These are phyloP conservation scores for Mallateleia sp. DNA, from an alignment of 2,888 invertebrate genomes.

Conservation along the genomic window DNA sequence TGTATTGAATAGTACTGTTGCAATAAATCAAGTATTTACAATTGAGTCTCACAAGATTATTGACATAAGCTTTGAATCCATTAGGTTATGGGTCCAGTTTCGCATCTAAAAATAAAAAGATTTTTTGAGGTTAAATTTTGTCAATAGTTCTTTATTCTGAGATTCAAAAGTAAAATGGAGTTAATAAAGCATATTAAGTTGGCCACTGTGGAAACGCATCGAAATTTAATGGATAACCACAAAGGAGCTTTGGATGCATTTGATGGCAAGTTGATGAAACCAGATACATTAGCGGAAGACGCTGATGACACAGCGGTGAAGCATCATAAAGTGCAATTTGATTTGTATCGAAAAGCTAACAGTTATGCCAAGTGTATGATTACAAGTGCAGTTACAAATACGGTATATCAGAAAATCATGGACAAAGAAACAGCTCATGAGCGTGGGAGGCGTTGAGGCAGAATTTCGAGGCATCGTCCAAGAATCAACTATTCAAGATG, in stretches of 20 bases:
- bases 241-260: conserved; percentile 83
- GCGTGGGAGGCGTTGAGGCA: conserved; percentile 83
- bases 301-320: conserved; percentile 71
- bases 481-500: conserved; percentile 83
- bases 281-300: conserved; percentile 64
- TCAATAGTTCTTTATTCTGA: conserved; percentile 1
- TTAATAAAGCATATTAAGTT: conserved; percentile 81
- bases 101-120: neutral
- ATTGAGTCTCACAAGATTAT: neutral
- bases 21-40: neutral
- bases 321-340: conserved; percentile 65
- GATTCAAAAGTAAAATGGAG: conserved; percentile 75
- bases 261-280: conserved; percentile 80
- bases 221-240: conserved; percentile 84
- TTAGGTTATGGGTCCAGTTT: neutral
- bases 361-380: conserved; percentile 86
- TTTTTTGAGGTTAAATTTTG: neutral
- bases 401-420: conserved; percentile 86
- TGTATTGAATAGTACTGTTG: too few species aligned
- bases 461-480: conserved; percentile 84
- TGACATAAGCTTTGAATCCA: neutral
- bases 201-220: conserved; percentile 84
- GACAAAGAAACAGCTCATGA: conserved; percentile 85
- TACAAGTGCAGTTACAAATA: conserved; percentile 83
- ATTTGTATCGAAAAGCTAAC: conserved; percentile 84